Conservation (phyloP, 53 echinoderm and acorn worm species). For the Antedon mediterranea region DNA sequence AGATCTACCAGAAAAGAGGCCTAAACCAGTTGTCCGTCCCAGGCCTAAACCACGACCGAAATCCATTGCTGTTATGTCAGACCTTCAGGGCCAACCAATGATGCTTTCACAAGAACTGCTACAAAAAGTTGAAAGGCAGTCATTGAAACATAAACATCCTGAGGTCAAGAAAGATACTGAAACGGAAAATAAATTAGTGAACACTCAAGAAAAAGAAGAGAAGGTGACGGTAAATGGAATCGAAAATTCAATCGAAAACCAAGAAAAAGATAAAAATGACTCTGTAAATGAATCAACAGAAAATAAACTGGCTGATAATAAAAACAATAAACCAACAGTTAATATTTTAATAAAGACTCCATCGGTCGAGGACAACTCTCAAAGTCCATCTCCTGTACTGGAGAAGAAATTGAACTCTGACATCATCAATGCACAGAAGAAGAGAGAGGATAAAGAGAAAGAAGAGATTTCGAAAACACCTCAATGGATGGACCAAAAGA, state of each 20-base stretch:
- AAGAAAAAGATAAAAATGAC: no score
- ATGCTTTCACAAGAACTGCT: neutral
- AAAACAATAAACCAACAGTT: neutral
- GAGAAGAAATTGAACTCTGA: slow-evolving; percentile 7
- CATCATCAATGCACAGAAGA: slow-evolving; percentile 7
- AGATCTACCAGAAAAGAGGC: neutral
- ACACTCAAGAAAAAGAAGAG: no score
- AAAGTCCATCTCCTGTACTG: neutral
- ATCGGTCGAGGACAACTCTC: neutral
- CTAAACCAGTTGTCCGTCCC: neutral
- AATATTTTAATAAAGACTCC: neutral
- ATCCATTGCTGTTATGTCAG: neutral
- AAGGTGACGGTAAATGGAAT: no score
- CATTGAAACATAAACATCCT: neutral
- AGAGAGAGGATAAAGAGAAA: slow-evolving; percentile 1
- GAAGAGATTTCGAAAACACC: slow-evolving; percentile 4
- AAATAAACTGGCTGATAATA: no score
- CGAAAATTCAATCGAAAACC: no score
- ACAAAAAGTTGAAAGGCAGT: neutral
- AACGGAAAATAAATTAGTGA: neutral
- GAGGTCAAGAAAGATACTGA: neutral
- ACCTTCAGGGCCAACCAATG: neutral
- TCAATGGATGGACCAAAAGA: neutral
- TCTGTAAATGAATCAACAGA: no score
- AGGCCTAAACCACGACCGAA: neutral